Conservation (phyloP, 2,797 vertebrate genomes). For the Crenuchus spilurus region DNA sequence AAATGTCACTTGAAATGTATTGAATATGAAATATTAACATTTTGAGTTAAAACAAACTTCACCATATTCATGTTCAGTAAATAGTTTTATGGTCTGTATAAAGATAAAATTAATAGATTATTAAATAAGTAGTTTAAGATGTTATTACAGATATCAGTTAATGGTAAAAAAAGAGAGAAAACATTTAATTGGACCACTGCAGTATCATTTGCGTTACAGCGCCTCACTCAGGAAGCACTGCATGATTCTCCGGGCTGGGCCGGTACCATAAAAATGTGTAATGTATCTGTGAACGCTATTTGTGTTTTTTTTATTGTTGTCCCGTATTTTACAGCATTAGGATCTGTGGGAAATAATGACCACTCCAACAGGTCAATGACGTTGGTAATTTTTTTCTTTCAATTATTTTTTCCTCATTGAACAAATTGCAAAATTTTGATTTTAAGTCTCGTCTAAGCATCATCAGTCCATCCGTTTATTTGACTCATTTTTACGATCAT, state of each 20-base stretch:
- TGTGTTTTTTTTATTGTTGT: conserved; percentile 93
- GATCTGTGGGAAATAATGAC: conserved; percentile 99
- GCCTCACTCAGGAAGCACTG: conserved; percentile 41
- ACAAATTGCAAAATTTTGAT: conserved; percentile 77
- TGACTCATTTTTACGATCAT: conserved; percentile 16
- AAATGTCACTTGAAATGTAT: no score
- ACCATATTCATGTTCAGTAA: no score
- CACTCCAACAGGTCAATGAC: conserved; percentile 94
- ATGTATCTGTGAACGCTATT: conserved; percentile 84
- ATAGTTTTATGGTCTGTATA: no score
- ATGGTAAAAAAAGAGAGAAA: no score
- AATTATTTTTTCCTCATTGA: conserved; percentile 89
- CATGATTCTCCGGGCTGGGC: conserved; percentile 60
- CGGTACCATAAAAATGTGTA: conserved; percentile 74
- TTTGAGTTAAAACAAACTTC: no score
- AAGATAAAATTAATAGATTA: no score
- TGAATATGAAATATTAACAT: no score
- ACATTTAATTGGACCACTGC: no score
- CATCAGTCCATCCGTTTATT: conserved; percentile 61
- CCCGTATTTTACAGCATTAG: conserved; percentile 99
- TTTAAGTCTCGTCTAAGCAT: conserved; percentile 55
- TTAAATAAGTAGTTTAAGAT: no score
- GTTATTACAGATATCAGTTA: no score
- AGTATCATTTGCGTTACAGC: not conserved
- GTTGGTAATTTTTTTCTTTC: conserved; percentile 96